Conservation (phyloP, 2,113 vertebrate genomes). For the Collichthys lucidus region DNA sequence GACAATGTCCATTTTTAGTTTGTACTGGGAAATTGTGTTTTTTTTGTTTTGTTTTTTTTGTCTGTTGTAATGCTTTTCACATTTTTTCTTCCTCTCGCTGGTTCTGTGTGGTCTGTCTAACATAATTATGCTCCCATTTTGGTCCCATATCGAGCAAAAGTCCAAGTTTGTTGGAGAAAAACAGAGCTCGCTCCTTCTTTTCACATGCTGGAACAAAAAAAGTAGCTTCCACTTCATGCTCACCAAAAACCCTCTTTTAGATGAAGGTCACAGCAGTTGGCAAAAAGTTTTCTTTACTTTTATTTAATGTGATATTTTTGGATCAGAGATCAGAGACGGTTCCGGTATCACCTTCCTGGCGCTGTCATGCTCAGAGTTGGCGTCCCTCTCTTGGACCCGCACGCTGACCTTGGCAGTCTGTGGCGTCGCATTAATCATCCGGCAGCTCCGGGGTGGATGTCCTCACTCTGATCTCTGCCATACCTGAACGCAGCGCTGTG, state of each 20-base stretch:
- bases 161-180: not conserved
- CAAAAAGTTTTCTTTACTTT: not conserved
- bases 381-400: conserved; percentile 12
- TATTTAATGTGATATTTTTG: conserved; percentile 12
- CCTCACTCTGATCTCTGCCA: conserved; percentile 54
- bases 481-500: conserved; percentile 17
- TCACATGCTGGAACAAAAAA: not conserved
- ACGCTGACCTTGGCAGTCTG: conserved; percentile 44
- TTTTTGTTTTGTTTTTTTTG: not conserved
- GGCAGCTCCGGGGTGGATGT: conserved; percentile 15
- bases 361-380: conserved; percentile 29
- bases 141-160: not conserved
- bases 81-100: not conserved
- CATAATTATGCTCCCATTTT: not conserved
- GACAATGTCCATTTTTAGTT: not conserved
- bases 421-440: conserved; percentile 49
- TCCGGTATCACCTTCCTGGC: not conserved
- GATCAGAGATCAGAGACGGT: not conserved
- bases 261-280: not conserved
- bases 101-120: not conserved
- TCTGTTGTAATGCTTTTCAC: conserved; percentile 12
- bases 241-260: not conserved
- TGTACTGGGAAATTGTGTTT: not conserved
- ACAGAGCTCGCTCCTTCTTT: not conserved
- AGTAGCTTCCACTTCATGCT: not conserved